These are phyloP conservation scores for Myotis myotis DNA, from an alignment of 2,797 vertebrate genomes.

Conservation along the genomic window DNA sequence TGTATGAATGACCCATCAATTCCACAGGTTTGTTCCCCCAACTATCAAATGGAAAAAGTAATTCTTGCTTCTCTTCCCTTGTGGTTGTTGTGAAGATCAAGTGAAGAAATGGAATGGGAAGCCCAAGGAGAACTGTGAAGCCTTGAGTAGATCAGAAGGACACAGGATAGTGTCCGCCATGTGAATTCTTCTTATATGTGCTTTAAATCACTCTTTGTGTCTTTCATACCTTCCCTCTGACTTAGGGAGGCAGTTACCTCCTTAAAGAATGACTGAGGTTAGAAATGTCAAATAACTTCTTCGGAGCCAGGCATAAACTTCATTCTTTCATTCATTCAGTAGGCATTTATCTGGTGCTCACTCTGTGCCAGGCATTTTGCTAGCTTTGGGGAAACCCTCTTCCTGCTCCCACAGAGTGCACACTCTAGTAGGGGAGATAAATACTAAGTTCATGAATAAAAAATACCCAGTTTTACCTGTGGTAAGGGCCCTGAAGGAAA, in stretches of 20 bases:
- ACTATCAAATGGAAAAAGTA: background rate
- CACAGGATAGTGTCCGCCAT: background rate
- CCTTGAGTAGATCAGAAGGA: background rate
- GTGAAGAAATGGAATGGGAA: background rate
- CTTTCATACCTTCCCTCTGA: slow-evolving; percentile 29
- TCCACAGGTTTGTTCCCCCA: background rate
- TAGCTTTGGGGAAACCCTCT: background rate
- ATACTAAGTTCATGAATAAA: background rate
- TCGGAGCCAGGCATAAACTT: background rate
- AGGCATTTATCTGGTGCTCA: background rate
- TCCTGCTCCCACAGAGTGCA: background rate
- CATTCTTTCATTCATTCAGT: background rate
- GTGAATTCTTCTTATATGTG: background rate
- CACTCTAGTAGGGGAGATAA: background rate
- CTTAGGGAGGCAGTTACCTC: background rate
- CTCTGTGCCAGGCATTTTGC: background rate
- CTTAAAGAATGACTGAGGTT: slow-evolving; percentile 13
- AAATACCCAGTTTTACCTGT: background rate
- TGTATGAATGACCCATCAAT: background rate
- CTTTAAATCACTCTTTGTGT: slow-evolving; percentile 6
- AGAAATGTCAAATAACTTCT: background rate
- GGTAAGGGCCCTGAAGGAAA: slow-evolving; percentile 4
- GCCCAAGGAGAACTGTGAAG: background rate
- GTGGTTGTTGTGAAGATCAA: background rate
- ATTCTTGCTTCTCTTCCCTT: background rate